phyloP scores from a whole-genome alignment of 2,888 invertebrate species.

The Tethea ocularis region DNA sequence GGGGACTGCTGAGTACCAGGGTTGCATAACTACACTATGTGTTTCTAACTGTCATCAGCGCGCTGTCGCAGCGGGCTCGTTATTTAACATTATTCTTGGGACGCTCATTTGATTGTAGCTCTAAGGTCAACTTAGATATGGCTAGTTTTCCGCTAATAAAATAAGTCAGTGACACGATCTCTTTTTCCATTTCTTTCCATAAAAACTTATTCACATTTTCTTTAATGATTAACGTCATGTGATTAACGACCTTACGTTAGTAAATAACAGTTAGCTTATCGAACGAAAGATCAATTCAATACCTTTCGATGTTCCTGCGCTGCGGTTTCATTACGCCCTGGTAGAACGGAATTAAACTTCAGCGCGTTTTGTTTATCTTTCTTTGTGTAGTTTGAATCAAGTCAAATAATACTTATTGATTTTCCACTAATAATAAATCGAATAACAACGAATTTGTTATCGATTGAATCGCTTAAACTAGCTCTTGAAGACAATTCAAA shows the following conservation, averaged over 20 bases:
- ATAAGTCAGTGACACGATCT: no score
- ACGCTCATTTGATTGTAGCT: no score
- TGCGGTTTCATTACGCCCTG: neutral
- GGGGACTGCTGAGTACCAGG: constrained; percentile 12
- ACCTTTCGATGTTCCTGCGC: neutral
- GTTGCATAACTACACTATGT: constrained; percentile 2
- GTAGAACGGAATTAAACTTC: neutral
- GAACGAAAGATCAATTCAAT: neutral
- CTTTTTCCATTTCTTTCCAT: no score
- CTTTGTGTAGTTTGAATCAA: neutral
- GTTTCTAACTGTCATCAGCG: constrained; percentile 3
- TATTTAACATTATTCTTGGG: neutral
- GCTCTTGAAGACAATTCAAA: no score
- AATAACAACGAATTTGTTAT: no score
- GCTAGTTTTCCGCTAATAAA: no score
- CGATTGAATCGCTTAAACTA: no score
- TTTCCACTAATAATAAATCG: neutral
- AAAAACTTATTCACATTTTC: no score
- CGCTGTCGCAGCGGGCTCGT: neutral
- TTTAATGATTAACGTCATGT: no score
- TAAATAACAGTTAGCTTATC: neutral
- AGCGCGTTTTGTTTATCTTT: neutral
- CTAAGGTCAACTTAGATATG: no score
- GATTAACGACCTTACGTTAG: no score
- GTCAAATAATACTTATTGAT: neutral